Evolutionary conservation across 1,140 invertebrate genomes (phyloP).

Genomic region (Hormaphis cornu): DNA sequence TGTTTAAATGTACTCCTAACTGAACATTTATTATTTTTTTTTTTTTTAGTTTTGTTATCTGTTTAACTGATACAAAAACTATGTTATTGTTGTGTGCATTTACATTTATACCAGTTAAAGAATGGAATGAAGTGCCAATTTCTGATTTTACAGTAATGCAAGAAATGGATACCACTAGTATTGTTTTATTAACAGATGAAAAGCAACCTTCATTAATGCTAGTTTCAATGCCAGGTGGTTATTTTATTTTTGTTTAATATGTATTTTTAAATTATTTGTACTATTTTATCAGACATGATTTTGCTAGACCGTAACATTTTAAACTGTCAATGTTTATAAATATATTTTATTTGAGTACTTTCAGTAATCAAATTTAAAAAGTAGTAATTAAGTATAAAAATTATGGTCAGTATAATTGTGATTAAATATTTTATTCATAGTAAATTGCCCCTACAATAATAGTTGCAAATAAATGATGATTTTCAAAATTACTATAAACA

Average conservation of each 20-base stretch:
- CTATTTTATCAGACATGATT: too few species aligned
- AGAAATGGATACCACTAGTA: conserved; percentile 27
- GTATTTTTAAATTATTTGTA: neutral
- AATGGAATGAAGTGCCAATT: conserved; percentile 21
- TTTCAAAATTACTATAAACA: conserved; percentile 20
- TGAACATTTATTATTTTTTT: too few species aligned
- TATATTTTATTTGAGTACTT: neutral
- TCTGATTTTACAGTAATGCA: conserved; percentile 31
- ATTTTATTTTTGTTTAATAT: neutral
- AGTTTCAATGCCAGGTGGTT: conserved; percentile 41
- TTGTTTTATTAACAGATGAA: conserved; percentile 17
- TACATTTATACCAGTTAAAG: conserved; percentile 28
- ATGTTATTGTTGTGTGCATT: conserved; percentile 33
- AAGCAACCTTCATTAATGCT: conserved; percentile 36
- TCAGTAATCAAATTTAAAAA: too few species aligned
- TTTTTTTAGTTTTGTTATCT: conserved; percentile 24
- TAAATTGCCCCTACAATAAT: conserved; percentile 17
- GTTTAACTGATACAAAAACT: conserved; percentile 6
- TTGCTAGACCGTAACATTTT: too few species aligned
- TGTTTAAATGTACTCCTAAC: too few species aligned
- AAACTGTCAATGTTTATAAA: too few species aligned
- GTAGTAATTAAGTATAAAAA: too few species aligned
- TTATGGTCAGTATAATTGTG: too few species aligned
- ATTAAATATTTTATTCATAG: conserved; percentile 4
- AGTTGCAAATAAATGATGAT: conserved; percentile 14